These are phyloP conservation scores for Siniperca chuatsi DNA, from an alignment of 2,113 vertebrate genomes.

Conservation along the genomic window DNA sequence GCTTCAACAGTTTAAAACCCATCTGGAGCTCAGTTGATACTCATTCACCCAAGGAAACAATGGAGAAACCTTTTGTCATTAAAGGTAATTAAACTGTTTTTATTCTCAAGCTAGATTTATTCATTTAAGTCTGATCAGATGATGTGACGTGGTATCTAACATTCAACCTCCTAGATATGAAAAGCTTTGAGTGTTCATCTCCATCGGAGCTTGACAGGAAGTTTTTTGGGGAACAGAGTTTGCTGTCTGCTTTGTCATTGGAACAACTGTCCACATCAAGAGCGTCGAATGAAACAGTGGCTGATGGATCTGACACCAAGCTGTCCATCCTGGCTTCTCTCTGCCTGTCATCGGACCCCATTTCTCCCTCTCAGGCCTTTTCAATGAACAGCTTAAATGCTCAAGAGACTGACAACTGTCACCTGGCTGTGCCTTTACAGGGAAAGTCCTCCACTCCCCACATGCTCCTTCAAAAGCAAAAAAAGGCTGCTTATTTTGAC, in stretches of 20 bases:
- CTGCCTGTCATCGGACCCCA: slow-evolving; percentile 28
- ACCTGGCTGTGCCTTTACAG: slow-evolving; percentile 51
- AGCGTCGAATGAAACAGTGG: slow-evolving; percentile 24
- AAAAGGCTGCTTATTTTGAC: slow-evolving; percentile 50
- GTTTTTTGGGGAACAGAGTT: slow-evolving; percentile 74
- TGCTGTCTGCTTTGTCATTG: slow-evolving; percentile 70
- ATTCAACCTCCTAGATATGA: slow-evolving; percentile 60
- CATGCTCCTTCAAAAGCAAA: slow-evolving; percentile 50
- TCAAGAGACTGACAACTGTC: not conserved
- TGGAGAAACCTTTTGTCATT: slow-evolving; percentile 52
- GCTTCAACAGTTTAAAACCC: slow-evolving; percentile 52
- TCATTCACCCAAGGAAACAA: slow-evolving; percentile 12
- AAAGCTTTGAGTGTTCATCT: slow-evolving; percentile 71
- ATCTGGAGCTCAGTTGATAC: not conserved
- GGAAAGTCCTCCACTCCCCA: slow-evolving; percentile 81
- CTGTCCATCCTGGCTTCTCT: slow-evolving; percentile 24
- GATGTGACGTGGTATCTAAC: not conserved
- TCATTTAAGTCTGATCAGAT: not conserved
- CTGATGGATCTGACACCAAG: slow-evolving; percentile 59
- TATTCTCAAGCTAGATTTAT: not conserved
- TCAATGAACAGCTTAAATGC: slow-evolving; percentile 8
- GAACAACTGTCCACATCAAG: slow-evolving; percentile 62
- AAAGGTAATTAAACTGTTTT: slow-evolving; percentile 44
- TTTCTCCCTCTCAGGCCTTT: slow-evolving; percentile 58
- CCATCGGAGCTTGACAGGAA: slow-evolving; percentile 76